Percentiles rank a stretch among this genome's conserved stretches.
Evolutionary conservation across 2,888 invertebrate genomes (phyloP).

Genomic region (Drosophila mimetica): DNA sequence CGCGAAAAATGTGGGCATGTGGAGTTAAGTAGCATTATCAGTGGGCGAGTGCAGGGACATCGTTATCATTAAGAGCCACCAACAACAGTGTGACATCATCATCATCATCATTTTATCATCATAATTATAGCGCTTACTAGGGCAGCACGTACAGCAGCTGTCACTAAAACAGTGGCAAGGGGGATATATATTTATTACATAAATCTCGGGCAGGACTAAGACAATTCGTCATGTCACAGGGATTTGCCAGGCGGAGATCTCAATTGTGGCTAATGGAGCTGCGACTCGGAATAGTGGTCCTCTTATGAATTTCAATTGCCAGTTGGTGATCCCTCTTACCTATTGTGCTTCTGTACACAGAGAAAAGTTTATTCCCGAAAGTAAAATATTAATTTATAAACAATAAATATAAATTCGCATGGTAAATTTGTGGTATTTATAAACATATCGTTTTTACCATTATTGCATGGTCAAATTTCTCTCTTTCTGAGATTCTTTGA

Average conservation of each 20-base stretch:
- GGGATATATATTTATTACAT: constrained; percentile 16
- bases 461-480: too few relatives aligned
- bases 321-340: background rate
- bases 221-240: constrained; percentile 74
- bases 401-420: too few relatives aligned
- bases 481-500: too few relatives aligned
- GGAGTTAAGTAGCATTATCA: constrained; percentile 75
- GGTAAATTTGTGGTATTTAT: too few relatives aligned
- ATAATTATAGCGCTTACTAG: constrained; percentile 73
- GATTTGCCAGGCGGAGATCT: constrained; percentile 50
- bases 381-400: too few relatives aligned
- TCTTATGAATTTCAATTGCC: constrained; percentile 75
- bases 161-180: constrained; percentile 7
- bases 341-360: background rate
- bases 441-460: too few relatives aligned
- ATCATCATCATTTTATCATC: constrained; percentile 75
- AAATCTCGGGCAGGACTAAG: constrained; percentile 51
- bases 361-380: background rate
- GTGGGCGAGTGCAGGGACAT: constrained; percentile 34
- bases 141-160: constrained; percentile 55
- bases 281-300: constrained; percentile 35
- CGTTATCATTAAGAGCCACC: constrained; percentile 65
- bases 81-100: constrained; percentile 35
- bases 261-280: constrained; percentile 68
- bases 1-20: constrained; percentile 70